Base-by-base conservation (phyloP, 1,140 invertebrate species). In the Tetragnatha versicolor region DNA sequence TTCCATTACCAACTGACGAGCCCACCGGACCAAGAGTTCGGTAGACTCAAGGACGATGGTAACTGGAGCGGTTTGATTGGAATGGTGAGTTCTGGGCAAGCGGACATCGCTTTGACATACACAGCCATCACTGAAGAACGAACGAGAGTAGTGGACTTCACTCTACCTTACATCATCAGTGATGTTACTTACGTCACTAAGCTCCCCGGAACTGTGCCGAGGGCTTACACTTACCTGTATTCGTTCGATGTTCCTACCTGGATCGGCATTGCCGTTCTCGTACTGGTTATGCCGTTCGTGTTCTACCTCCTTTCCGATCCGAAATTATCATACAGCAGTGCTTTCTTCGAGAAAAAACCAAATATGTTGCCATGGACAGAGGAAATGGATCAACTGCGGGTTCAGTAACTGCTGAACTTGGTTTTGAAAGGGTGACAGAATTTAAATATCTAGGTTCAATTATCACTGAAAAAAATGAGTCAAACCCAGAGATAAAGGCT, bases 51-150 rank as follows among this genome's bases (percentile, higher is more conserved):
- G 1, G 31, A 31, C 31, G n/a, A n/a, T n/a, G 55, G 55, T 0
- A 58, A 27, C 10, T 58, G 55, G 55, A 58, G 29, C 35, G 55
- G 55, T n/a, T 17, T 58, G 17, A n/a, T 58, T 7, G 55, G 55
- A 1, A 12, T 58, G 14, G 55, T 58, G 0, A 58, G 29, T 3
- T n/a, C 14, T 5, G 55, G 31, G 0, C 14, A 58, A 33, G 55
- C 55, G 17, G 55, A 58, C 20, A 14, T n/a, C 14, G 55, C 27
- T 1, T n/a, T 58, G 20, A 33, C 29, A 2, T 58, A 33, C 14
- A 33, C 35, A 2, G 55, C 17, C 17, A 31, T 22, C 4, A 33
- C 0, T 33, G 14, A 58, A 14, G 55, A 58, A 7, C n/a, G 55
- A 20, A n/a, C 31, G 20, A 35, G 22, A 14, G 29, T 58, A 2